Conservation (phyloP, 2,888 invertebrate species). For the Macrostomum cliftonense region DNA sequence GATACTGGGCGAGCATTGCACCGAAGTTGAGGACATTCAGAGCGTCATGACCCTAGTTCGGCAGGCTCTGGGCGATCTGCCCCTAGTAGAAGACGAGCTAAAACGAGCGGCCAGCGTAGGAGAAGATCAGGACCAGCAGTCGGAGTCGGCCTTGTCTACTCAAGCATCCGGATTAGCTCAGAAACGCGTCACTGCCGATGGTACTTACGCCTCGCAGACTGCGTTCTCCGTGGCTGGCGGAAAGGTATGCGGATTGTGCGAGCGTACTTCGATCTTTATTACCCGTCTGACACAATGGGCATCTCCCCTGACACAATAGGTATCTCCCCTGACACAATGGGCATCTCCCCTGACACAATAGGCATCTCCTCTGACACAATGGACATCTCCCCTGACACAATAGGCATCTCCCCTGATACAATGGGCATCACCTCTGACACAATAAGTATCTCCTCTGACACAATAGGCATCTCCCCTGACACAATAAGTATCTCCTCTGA, state of each 20-base stretch:
- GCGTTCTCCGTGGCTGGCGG: slow-evolving; percentile 55
- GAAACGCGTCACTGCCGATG: slow-evolving; percentile 77
- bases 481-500: no score
- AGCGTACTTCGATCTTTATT: not conserved
- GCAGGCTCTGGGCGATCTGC: slow-evolving; percentile 10
- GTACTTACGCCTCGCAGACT: slow-evolving; percentile 93
- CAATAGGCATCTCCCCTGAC: no score
- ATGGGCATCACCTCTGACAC: no score
- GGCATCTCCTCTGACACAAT: no score
- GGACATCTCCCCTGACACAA: no score
- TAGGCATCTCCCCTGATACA: no score
- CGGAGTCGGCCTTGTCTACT: slow-evolving; percentile 15
- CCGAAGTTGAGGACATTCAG: slow-evolving; percentile 54
- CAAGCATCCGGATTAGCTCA: slow-evolving; percentile 1
- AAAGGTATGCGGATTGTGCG: no score
- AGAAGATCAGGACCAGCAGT: slow-evolving; percentile 16
- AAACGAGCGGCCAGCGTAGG: slow-evolving; percentile 8
- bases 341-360: no score
- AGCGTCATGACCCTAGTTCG: slow-evolving; percentile 59
- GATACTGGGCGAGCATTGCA: slow-evolving; percentile 90
- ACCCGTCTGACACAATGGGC: no score
- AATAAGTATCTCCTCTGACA: no score
- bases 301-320: no score
- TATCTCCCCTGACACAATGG: no score
- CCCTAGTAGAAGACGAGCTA: slow-evolving; percentile 9